phyloP scores from a whole-genome alignment of 2,113 vertebrate genomes.

The Callipepla californica region DNA sequence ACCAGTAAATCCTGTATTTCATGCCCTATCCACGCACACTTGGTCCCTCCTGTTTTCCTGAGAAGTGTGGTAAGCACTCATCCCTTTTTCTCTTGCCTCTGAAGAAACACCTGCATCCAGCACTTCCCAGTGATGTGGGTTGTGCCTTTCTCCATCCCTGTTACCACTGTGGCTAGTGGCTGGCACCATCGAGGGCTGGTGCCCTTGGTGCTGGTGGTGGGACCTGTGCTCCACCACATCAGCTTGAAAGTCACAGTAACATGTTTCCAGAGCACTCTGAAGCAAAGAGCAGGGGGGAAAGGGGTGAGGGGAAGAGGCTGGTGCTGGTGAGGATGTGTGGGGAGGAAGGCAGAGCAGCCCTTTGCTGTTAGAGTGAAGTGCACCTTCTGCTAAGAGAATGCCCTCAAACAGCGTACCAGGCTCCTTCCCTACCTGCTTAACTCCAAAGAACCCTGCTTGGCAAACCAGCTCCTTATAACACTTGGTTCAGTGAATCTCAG shows the following conservation, averaged over 20 bases:
- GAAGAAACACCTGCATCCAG: neutral
- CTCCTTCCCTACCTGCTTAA: neutral
- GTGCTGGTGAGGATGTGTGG: neutral
- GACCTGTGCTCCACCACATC: neutral
- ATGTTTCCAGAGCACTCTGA: fast-evolving
- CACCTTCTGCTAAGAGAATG: neutral
- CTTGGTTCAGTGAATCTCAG: neutral
- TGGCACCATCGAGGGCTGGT: neutral
- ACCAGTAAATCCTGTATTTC: neutral
- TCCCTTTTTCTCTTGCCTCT: neutral
- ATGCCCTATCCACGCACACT: neutral
- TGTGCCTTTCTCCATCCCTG: fast-evolving
- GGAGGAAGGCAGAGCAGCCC: neutral
- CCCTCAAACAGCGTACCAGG: neutral
- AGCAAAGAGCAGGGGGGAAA: neutral
- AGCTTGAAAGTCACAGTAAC: fast-evolving
- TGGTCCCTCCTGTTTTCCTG: neutral
- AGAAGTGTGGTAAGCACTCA: neutral
- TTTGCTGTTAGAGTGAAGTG: neutral
- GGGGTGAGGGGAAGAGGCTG: neutral
- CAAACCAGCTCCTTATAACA: neutral
- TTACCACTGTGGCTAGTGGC: neutral
- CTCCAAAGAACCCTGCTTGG: neutral
- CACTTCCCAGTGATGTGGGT: fast-evolving
- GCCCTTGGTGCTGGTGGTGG: no score